Percentiles rank a stretch among this genome's conserved stretches.
These are phyloP conservation scores for Psettodes erumei DNA, from an alignment of 2,113 vertebrate species.

Conservation along the genomic window DNA sequence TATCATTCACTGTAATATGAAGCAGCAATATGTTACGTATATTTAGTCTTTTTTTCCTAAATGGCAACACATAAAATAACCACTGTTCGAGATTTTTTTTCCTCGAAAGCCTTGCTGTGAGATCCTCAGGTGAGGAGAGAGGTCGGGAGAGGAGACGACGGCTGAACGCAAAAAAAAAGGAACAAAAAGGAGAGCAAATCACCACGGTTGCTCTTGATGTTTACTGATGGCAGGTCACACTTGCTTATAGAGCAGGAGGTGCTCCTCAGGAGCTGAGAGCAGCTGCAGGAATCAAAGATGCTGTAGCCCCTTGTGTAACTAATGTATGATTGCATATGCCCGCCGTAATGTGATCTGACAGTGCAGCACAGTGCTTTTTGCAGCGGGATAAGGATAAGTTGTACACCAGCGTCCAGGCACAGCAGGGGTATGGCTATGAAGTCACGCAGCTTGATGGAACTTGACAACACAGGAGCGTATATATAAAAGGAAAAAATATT, in stretches of 20 bases:
- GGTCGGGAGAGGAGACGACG: conserved; percentile 14
- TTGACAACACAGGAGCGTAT: conserved; percentile 64
- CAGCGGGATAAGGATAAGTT: conserved; percentile 48
- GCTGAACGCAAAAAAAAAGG: conserved; percentile 40
- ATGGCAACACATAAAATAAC: not conserved
- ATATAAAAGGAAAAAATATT: conserved; percentile 39
- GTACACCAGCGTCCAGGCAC: conserved; percentile 42
- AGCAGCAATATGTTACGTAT: not conserved
- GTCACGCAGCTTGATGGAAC: conserved; percentile 60
- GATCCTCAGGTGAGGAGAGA: conserved; percentile 11
- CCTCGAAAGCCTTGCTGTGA: conserved; percentile 3
- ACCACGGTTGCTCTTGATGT: conserved; percentile 44
- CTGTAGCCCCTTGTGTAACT: conserved; percentile 47
- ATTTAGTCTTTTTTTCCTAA: not conserved
- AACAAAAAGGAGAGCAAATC: too few species aligned
- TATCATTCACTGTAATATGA: not conserved
- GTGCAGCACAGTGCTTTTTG: conserved; percentile 51
- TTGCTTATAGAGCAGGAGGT: conserved; percentile 28
- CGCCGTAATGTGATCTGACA: conserved; percentile 67
- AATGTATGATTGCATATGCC: conserved; percentile 57
- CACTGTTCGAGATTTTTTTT: not conserved
- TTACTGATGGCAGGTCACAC: conserved; percentile 57
- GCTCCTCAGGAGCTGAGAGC: conserved; percentile 51
- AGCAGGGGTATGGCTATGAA: conserved; percentile 41
- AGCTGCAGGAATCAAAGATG: conserved; percentile 56